Base-by-base conservation (phyloP, 2,113 vertebrate genomes). In the Pitta sordida region DNA sequence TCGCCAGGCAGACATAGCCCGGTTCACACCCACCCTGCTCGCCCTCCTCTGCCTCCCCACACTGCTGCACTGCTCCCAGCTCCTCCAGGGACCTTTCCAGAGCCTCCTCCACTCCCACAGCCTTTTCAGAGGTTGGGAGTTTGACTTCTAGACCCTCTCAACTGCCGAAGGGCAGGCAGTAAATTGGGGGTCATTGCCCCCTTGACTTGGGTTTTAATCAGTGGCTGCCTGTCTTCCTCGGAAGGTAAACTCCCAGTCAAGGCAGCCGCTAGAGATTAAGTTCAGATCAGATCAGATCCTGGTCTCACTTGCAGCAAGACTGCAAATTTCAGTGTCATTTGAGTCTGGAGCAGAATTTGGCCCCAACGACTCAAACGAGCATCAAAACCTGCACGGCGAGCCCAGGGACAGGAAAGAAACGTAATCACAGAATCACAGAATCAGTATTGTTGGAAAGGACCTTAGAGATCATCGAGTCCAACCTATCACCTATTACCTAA, bases 371-470 rank as follows among this genome's bases (percentile, higher is more conserved):
- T 32, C 90, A 74, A 59, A 46, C 0, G 0, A 59, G 34, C 1
- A 0, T 23, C 43, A 22, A n/a, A 62, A 37, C 14, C 46, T 48
- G n/a, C 17, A 8, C 3, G 0, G n/a, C 0, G 0, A 39, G 39
- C 1, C 1, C 51, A 11, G 14, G 0, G 26, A 27, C 65, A 11
- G 55, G 32, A 90, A n/a, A 46, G 29, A 32, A 18, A 39, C 36
- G 21, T 1, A n/a, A n/a, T n/a, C n/a, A n/a, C n/a, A n/a, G n/a
- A n/a, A n/a, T n/a, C n/a, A n/a, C n/a, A n/a, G n/a, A n/a, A n/a
- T n/a, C n/a, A n/a, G n/a, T n/a, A n/a, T n/a, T n/a, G n/a, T n/a
- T n/a, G n/a, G n/a, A n/a, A n/a, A n/a, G n/a, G n/a, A n/a, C n/a
- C n/a, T n/a, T n/a, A n/a, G n/a, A n/a, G n/a, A n/a, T n/a, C n/a